Base-by-base conservation (phyloP, 2,113 vertebrate species). In the Phyllostomus discolor region DNA sequence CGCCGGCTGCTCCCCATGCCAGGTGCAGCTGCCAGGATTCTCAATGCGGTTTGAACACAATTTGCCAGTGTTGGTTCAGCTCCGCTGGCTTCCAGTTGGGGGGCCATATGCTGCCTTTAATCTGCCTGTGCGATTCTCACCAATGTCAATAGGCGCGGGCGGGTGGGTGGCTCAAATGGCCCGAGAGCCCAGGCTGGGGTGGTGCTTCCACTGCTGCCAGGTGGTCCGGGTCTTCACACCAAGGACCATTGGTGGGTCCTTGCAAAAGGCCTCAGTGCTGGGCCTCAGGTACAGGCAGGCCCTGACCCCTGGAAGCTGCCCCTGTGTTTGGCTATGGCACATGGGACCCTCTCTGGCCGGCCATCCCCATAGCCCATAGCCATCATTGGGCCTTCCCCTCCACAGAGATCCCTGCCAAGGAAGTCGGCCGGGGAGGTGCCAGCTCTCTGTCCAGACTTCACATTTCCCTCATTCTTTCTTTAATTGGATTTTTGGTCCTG, bases 401-500 rank as follows among this genome's bases (percentile, higher is more conserved):
- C 3, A 26, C 80, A 48, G 57, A 94, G 88, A 59, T 70, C 52
- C 76, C 88, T 95, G 97, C 97, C 97, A 97, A 96, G 95, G 94
- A 97, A 97, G 96, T 92, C 52, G n/a, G 95, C 94, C 94, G 5
- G 88, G 95, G 96, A 80, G 94, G 96, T 96, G 97, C 96, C 96
- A 95, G 94, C 26, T 1, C 90, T 88, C 90, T 38, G 96, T 88
- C 96, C 97, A 97, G 96, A 97, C 94, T 97, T 96, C 67, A 17
- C 90, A 97, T 97, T 97, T 97, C 96, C 96, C 96, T 97, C 97
- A 98, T 98, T 98, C 96, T 98, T 98, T 96, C 97, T 97, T 97
- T 98, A 98, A 98, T 97, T 98, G 97, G 97, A 98, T 97, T 97
- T 97, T 97, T 97, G 97, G 97, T 97, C 97, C 97, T 97, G 97